Percentiles rank a stretch among this genome's conserved stretches.
phyloP scores from a whole-genome alignment of 1,140 invertebrate species.

The Contarinia nasturtii region DNA sequence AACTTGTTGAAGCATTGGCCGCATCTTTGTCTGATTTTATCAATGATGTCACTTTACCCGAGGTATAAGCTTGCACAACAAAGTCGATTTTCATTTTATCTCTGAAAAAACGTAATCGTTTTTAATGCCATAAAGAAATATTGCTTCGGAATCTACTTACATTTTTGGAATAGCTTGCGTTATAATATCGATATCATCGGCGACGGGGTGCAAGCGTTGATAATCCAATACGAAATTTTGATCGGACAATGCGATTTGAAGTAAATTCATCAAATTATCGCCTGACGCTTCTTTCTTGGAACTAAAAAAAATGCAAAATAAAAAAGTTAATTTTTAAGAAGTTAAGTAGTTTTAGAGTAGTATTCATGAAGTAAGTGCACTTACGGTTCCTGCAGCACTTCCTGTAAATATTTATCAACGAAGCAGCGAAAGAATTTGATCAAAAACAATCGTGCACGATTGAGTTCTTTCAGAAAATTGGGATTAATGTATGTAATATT shows the following conservation, averaged over 20 bases:
- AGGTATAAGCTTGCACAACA: conserved; percentile 25
- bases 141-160: conserved; percentile 46
- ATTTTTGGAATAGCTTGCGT: conserved; percentile 34
- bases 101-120: conserved; percentile 16
- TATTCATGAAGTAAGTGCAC: no score
- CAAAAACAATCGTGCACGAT: conserved; percentile 28
- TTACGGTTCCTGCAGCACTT: conserved; percentile 15
- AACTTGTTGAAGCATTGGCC: not conserved
- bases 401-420: conserved; percentile 12
- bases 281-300: conserved; percentile 3
- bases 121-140: no score
- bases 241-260: conserved; percentile 41
- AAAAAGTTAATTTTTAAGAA: conserved; percentile 21
- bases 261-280: conserved; percentile 31
- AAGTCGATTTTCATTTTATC: conserved; percentile 37
- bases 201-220: conserved; percentile 36
- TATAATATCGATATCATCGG: conserved; percentile 35
- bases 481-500: conserved; percentile 22
- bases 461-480: conserved; percentile 14
- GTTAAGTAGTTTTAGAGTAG: no score
- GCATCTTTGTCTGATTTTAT: no score
- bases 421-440: conserved; percentile 22
- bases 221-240: conserved; percentile 51
- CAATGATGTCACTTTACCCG: no score
- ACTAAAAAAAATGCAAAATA: conserved; percentile 4